phyloP scores from a whole-genome alignment of 1,140 invertebrate genomes.

The Thaumetopoea pityocampa region DNA sequence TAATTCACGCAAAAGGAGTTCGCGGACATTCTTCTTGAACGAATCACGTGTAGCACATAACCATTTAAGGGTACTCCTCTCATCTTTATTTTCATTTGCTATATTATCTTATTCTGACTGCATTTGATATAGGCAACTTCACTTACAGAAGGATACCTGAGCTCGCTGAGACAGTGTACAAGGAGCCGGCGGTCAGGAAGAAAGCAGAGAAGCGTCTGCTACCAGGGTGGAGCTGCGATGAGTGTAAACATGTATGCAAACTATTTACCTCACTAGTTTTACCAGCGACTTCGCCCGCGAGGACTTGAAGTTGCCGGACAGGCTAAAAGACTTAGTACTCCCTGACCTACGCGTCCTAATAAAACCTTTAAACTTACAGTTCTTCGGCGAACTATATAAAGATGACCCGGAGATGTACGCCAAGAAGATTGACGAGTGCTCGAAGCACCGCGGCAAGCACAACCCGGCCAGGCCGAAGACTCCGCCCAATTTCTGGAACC shows the following conservation, averaged over 20 bases:
- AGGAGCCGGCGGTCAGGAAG: slow-evolving; percentile 46
- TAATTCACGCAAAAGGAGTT: too few relatives aligned
- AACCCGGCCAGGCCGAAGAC: slow-evolving; percentile 53
- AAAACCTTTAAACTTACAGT: slow-evolving; percentile 26
- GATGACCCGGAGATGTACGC: slow-evolving; percentile 54
- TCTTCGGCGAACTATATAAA: slow-evolving; percentile 55
- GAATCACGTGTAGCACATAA: too few relatives aligned
- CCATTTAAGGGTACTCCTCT: too few relatives aligned
- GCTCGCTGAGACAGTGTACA: slow-evolving; percentile 35
- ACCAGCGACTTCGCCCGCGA: too few relatives aligned
- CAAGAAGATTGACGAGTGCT: slow-evolving; percentile 62
- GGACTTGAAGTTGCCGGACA: too few relatives aligned
- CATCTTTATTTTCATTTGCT: too few relatives aligned
- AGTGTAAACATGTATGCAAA: slow-evolving; percentile 58
- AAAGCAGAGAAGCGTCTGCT: slow-evolving; percentile 50
- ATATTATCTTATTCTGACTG: too few relatives aligned
- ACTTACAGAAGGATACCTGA: slow-evolving; percentile 30
- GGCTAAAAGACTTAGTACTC: too few relatives aligned
- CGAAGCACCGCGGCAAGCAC: slow-evolving; percentile 51
- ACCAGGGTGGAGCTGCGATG: slow-evolving; percentile 65
- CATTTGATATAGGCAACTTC: too few relatives aligned
- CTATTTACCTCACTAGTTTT: neutral
- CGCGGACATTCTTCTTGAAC: too few relatives aligned
- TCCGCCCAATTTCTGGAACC: slow-evolving; percentile 62
- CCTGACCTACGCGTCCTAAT: too few relatives aligned